A percentile compares a stretch with the other conserved stretches of the same genome.
Evolutionary conservation across 2,797 vertebrate species (phyloP).

Genomic region (Hydrophis major): DNA sequence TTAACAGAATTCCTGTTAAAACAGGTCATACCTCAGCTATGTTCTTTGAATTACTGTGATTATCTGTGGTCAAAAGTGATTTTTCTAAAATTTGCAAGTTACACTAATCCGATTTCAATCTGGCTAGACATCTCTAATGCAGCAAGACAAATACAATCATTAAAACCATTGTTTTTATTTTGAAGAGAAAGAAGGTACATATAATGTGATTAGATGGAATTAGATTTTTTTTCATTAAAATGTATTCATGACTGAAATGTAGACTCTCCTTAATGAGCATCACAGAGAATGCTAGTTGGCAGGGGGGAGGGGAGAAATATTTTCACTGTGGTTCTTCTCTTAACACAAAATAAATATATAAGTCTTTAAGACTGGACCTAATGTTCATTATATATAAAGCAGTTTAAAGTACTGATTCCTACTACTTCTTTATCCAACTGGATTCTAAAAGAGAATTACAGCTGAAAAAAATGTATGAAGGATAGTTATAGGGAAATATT

Average conservation of each 20-base stretch:
- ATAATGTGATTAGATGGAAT: constrained; percentile 62
- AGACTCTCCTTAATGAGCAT: constrained; percentile 58
- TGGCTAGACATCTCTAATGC: constrained; percentile 58
- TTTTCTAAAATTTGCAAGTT: constrained; percentile 62
- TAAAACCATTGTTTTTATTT: constrained; percentile 62
- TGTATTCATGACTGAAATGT: constrained; percentile 52
- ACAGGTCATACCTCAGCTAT: constrained; percentile 17
- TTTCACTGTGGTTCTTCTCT: constrained; percentile 13
- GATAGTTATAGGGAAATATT: neutral
- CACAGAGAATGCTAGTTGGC: constrained; percentile 37
- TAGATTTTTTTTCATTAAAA: constrained; percentile 66
- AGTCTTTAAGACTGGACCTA: neutral
- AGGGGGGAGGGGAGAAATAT: constrained; percentile 9
- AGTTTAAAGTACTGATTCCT: neutral
- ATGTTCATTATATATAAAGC: neutral
- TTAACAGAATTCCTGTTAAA: constrained; percentile 28
- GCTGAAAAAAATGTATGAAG: neutral
- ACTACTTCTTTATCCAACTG: neutral
- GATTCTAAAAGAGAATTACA: neutral
- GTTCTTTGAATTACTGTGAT: constrained; percentile 38
- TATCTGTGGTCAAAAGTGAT: constrained; percentile 41
- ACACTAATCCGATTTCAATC: constrained; percentile 65
- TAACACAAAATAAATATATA: neutral
- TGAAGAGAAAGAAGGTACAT: constrained; percentile 63
- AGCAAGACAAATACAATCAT: constrained; percentile 54